Evolutionary conservation across 2,113 vertebrate genomes (phyloP), one percentile per base, ranked within the genome.

Genomic region (Petaurus breviceps): DNA sequence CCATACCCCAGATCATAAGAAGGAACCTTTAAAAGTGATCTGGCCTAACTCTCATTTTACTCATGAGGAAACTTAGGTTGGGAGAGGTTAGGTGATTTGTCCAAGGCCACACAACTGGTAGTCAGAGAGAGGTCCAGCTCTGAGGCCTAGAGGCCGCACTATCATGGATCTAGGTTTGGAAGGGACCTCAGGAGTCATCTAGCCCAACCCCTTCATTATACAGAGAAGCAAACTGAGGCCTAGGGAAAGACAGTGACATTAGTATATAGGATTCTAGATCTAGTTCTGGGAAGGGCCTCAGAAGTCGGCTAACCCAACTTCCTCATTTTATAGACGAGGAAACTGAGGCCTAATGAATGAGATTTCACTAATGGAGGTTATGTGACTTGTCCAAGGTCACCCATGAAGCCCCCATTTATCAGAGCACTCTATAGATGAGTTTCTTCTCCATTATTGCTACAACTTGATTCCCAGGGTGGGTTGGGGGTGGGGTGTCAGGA

Each of bases 391-490:
- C 31, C 31, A n/a, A 68, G 14, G 14, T n/a, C 31, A 68, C 61
- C 31, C 28, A 31, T 10, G 57, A 37, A 68, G 25, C 8, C 23
- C 10, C 55, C 25, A 26, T 57, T 57, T 55, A 26, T 8, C 54
- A 55, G 54, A 93, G 49, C 91, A 92, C 96, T 96, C 95, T 96
- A 68, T 91, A 51, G 95, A 91, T 94, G 95, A 51, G 93, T 97
- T 93, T 95, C 94, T 84, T 90, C 93, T 55, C 54, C 57, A 61
- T 12, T 61, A 9, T 61, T 61, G 57, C 57, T 3, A 31, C 28
- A 55, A 61, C 57, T 28, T 61, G 28, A 61, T 61, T 61, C 28
- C 57, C 57, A 61, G 28, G 28, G 94, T 91, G 54, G 84, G 97
- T 95, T 95, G 95, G 95, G 93, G 90, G 43, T 43, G 95, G 89